Base-by-base conservation (phyloP, 2,113 vertebrate genomes). In the Cyanoderma ruficeps region DNA sequence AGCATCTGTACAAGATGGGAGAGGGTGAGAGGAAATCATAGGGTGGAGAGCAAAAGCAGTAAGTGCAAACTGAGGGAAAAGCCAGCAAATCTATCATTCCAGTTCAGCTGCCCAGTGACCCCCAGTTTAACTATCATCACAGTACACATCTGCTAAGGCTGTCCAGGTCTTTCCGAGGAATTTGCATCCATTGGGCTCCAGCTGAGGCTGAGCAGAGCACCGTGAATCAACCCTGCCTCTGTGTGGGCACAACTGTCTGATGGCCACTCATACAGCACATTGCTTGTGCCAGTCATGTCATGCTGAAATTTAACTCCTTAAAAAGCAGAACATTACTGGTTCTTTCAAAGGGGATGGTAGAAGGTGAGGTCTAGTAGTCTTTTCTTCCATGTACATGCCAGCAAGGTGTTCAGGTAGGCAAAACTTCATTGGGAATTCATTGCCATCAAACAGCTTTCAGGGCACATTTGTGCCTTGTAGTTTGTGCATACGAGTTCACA, bases 201-300 rank as follows among this genome's bases (percentile, higher is more conserved):
- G 59, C 2, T 60, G 44, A 65, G 27, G 50, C 59, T 80, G 47
- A 87, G 61, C 15, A 19, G 39, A 71, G 42, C n/a, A 31, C 63
- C 3, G 1, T 10, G 7, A n/a, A 27, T 41, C 39, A 39, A 7
- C 31, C 33, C 27, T 35, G 4, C 3, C 30, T 47, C 16, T 28
- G 0, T 3, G 12, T 9, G 2, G 31, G 25, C 16, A 23, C 28
- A 30, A 1, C 14, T 76, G 25, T 9, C 65, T 69, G 23, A 30
- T 18, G 13, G 53, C 23, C 3, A 1, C 63, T 44, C 11, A 5
- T 10, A 33, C 6, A 59, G 33, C 30, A 7, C 49, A 3, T 15
- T 18, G 35, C 12, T 80, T 41, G 16, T 76, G 28, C 47, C 35
- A 30, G 0, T 14, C 6, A 0, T 3, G 6, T 27, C 7, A 1